These are phyloP conservation scores for Invenusta paracnida DNA, from an alignment of 2,888 invertebrate species.

Conservation along the genomic window DNA sequence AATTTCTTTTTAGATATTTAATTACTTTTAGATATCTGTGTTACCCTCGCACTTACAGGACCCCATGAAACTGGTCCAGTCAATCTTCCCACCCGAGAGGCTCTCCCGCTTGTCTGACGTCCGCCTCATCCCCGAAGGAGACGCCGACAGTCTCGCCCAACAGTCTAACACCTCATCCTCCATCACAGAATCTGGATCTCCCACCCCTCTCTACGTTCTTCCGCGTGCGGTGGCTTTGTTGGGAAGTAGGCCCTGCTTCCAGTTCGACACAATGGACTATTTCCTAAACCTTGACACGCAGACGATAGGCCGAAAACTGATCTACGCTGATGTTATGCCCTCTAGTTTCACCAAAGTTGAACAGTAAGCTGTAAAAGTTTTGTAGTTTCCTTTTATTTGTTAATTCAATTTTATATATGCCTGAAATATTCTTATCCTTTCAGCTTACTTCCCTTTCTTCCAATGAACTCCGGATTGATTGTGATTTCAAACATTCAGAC, in stretches of 20 bases:
- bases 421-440: too few relatives aligned
- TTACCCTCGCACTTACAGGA: not conserved
- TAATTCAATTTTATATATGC: not conserved
- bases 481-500: not conserved
- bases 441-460: not conserved
- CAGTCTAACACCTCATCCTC: not conserved
- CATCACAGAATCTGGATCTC: too few relatives aligned
- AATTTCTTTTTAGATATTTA: too few relatives aligned
- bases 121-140: not conserved
- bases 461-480: not conserved
- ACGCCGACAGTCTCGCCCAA: not conserved
- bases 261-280: not conserved
- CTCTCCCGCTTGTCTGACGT: not conserved
- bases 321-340: not conserved
- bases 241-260: not conserved
- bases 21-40: too few relatives aligned
- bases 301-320: not conserved
- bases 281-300: not conserved
- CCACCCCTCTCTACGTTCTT: not conserved
- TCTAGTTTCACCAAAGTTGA: not conserved
- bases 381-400: not conserved
- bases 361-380: not conserved
- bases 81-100: not conserved
- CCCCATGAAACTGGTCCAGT: too few relatives aligned
- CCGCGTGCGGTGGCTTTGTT: not conserved